Evolutionary conservation across 2,797 vertebrate species (phyloP).

Genomic region (Potorous gilbertii): DNA sequence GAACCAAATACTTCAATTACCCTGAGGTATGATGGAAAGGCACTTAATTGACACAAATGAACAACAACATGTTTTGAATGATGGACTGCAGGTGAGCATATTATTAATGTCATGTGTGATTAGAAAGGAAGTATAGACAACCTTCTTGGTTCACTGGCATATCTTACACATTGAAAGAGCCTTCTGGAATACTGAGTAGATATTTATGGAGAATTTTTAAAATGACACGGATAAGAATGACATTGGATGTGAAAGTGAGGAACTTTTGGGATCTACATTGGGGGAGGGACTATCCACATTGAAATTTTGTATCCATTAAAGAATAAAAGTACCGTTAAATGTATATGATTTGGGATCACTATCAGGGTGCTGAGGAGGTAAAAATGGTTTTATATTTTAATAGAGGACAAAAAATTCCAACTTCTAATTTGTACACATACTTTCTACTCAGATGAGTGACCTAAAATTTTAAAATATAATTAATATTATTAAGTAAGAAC

Average conservation of each 20-base stretch:
- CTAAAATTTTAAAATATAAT: not conserved
- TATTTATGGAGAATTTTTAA: not conserved
- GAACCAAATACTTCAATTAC: not conserved
- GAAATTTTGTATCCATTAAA: not conserved
- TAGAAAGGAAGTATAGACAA: not conserved
- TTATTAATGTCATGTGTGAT: not conserved
- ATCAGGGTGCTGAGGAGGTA: accelerated
- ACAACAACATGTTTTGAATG: not conserved
- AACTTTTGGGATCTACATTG: not conserved
- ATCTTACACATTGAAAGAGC: not conserved
- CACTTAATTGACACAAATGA: not conserved
- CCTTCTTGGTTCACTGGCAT: not conserved
- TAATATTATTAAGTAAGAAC: not conserved
- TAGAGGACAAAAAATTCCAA: not conserved
- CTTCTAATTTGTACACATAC: not conserved
- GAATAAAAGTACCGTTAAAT: not conserved
- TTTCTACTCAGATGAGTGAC: not conserved
- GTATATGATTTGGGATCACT: not conserved
- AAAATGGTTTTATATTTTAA: not conserved
- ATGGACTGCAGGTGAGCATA: not conserved
- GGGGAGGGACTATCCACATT: not conserved
- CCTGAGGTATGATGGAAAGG: not conserved
- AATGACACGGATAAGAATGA: not conserved
- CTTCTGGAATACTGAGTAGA: not conserved
- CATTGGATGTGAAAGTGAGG: not conserved